Evolutionary conservation across 92 coral and sea anemone species (phyloP).

Genomic region (Virgularia gustaviana): DNA sequence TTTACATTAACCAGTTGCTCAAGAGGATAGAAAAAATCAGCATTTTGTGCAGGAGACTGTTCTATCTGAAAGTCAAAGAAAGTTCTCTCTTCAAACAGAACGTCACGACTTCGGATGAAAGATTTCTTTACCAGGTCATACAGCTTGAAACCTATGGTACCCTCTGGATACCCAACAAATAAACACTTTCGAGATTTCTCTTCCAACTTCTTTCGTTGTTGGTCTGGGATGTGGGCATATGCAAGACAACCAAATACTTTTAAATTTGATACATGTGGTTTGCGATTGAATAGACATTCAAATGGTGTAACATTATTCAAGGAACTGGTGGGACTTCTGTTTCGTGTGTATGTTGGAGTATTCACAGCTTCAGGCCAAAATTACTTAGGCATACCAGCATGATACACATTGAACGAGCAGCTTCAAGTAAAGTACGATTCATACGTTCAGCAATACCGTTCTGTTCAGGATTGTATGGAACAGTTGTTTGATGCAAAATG

Average conservation of each 20-base stretch:
- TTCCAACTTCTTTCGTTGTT: constrained; percentile 49
- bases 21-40: too few relatives aligned
- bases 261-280: constrained; percentile 40
- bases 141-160: constrained; percentile 31
- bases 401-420: constrained; percentile 42
- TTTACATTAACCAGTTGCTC: too few relatives aligned
- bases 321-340: constrained; percentile 51
- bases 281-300: constrained; percentile 55
- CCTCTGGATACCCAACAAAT: constrained; percentile 14
- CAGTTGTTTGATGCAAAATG: constrained; percentile 48
- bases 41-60: too few relatives aligned
- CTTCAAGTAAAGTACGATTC: constrained; percentile 57
- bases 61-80: constrained; percentile 12
- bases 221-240: constrained; percentile 50
- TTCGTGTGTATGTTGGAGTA: constrained; percentile 57
- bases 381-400: constrained; percentile 48
- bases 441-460: constrained; percentile 63
- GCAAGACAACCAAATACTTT: constrained; percentile 43
- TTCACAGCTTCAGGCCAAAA: constrained; percentile 60
- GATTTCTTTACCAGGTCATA: background rate
- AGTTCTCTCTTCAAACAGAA: constrained; percentile 30
- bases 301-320: constrained; percentile 45
- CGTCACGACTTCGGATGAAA: constrained; percentile 35
- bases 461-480: constrained; percentile 54
- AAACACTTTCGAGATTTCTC: constrained; percentile 38